Evolutionary conservation across 64 coral and sea anemone species (phyloP).

Genomic region (Montipora foliosa): DNA sequence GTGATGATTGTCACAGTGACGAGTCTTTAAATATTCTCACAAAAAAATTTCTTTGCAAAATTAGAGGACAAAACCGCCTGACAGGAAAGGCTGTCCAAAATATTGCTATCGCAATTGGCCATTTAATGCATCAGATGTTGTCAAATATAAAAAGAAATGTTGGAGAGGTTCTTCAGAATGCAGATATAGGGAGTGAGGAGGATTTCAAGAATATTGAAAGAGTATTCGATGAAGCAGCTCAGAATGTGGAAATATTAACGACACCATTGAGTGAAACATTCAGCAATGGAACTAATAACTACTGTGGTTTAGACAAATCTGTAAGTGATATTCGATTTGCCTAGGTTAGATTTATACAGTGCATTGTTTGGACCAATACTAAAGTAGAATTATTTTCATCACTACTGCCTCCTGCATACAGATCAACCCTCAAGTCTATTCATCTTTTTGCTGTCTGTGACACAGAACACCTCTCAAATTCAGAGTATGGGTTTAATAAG

Average conservation of each 20-base stretch:
- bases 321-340: not conserved
- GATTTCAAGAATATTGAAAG: not conserved
- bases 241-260: not conserved
- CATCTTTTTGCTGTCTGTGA: not conserved
- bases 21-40: constrained; percentile 5
- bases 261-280: constrained; percentile 7
- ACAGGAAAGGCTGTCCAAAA: constrained; percentile 15
- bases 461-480: not conserved
- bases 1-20: not conserved
- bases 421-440: constrained; percentile 67
- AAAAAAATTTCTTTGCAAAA: constrained; percentile 6
- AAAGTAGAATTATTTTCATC: not conserved
- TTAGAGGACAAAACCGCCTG: not conserved
- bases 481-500: constrained; percentile 45
- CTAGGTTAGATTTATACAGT: not conserved
- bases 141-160: not conserved
- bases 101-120: not conserved
- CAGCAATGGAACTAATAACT: not conserved
- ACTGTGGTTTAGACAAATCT: not conserved
- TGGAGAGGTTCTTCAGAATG: not conserved
- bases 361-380: not conserved
- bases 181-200: not conserved
- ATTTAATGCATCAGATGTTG: constrained; percentile 4
- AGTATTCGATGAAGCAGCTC: not conserved
- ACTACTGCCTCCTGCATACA: not conserved